Evolutionary conservation across 2,113 vertebrate species (phyloP).

Genomic region (Gymnogyps californianus): DNA sequence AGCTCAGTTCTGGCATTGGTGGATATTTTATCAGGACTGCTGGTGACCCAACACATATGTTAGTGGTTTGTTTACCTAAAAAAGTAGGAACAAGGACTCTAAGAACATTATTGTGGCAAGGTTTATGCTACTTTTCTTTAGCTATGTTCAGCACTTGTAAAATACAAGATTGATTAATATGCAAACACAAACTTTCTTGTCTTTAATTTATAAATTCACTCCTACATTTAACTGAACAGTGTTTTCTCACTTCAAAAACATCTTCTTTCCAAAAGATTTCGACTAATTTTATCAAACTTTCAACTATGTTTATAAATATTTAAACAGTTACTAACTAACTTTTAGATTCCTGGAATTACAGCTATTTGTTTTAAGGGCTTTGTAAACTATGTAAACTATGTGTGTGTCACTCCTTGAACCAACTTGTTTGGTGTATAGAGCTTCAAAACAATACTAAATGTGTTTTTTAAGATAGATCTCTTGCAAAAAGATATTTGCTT

Average conservation of each 20-base stretch:
- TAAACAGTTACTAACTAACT: neutral
- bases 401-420: neutral
- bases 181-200: neutral
- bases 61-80: neutral
- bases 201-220: neutral
- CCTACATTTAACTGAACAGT: neutral
- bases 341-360: neutral
- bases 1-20: neutral
- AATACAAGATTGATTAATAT: neutral
- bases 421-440: neutral
- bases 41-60: neutral
- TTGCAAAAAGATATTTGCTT: neutral
- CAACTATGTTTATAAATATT: neutral
- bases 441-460: neutral
- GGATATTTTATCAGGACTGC: neutral
- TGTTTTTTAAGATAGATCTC: neutral
- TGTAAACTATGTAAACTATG: neutral
- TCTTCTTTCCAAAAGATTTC: neutral
- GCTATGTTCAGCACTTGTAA: neutral
- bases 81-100: neutral
- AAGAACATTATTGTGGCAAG: neutral
- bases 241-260: neutral
- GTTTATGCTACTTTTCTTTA: neutral
- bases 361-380: constrained; percentile 1
- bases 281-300: neutral